Percentiles rank a stretch among this genome's conserved stretches.
phyloP scores from a whole-genome alignment of 2,888 invertebrate genomes.

The Hemicrepidius hirtus region DNA sequence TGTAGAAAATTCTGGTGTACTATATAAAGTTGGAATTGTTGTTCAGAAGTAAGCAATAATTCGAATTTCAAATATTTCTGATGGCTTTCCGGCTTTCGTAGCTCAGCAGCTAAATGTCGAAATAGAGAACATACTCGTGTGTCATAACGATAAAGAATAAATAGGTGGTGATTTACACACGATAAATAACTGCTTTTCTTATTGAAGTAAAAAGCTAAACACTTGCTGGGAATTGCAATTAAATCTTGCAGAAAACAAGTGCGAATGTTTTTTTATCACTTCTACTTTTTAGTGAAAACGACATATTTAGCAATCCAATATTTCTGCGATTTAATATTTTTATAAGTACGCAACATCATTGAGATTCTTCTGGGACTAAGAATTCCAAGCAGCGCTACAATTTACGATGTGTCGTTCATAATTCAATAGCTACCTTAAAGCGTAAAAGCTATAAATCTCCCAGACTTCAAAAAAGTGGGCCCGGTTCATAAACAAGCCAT shows the following conservation, averaged over 20 bases:
- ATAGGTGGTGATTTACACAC: too few relatives aligned
- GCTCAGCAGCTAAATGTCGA: too few relatives aligned
- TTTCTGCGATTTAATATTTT: constrained; percentile 15
- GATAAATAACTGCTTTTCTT: too few relatives aligned
- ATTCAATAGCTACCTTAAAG: constrained; percentile 27
- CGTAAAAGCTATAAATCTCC: not conserved
- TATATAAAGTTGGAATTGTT: too few relatives aligned
- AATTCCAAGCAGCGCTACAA: constrained; percentile 16
- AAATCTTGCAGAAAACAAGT: not conserved
- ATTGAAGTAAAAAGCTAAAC: not conserved
- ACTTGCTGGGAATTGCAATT: not conserved
- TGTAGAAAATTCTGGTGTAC: too few relatives aligned
- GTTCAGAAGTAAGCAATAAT: too few relatives aligned
- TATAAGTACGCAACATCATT: not conserved
- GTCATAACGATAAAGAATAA: too few relatives aligned
- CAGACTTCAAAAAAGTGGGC: constrained; percentile 11
- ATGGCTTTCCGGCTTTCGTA: too few relatives aligned
- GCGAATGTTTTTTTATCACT: not conserved
- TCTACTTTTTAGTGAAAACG: not conserved
- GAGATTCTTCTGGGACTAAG: not conserved
- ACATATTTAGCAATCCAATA: constrained; percentile 6
- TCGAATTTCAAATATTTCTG: too few relatives aligned
- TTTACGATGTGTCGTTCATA: constrained; percentile 27
- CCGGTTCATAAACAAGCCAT: constrained; percentile 20
- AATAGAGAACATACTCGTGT: too few relatives aligned